Percentiles rank a stretch among this genome's conserved stretches.
phyloP scores from a whole-genome alignment of 1,140 invertebrate species.

The Limonius californicus region DNA sequence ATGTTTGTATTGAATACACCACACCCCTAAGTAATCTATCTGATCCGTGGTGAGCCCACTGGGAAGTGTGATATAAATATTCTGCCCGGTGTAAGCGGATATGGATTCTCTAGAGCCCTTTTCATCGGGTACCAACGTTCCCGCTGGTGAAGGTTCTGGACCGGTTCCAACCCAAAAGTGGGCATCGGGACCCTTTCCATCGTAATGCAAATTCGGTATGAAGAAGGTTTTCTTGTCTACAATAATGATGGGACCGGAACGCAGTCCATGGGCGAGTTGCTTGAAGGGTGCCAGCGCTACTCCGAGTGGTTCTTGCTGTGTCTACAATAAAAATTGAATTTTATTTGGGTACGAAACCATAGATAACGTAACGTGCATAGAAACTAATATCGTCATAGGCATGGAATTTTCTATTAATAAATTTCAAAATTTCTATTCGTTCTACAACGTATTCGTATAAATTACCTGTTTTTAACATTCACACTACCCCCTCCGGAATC shows the following conservation, averaged over 20 bases:
- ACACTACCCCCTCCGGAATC: too few relatives aligned
- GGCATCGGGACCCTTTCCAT: constrained; percentile 21
- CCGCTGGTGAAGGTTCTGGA: constrained; percentile 2
- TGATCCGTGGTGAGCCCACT: constrained; percentile 79
- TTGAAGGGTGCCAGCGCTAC: neutral
- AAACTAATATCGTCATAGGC: too few relatives aligned
- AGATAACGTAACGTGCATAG: too few relatives aligned
- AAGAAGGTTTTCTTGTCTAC: constrained; percentile 29
- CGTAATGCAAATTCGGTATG: constrained; percentile 30
- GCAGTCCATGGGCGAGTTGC: constrained; percentile 17
- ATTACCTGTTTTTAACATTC: too few relatives aligned
- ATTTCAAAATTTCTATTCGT: too few relatives aligned
- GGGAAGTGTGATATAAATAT: constrained; percentile 79
- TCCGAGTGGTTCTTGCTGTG: neutral
- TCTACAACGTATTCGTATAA: too few relatives aligned
- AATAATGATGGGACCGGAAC: constrained; percentile 29
- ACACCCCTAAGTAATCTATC: constrained; percentile 82
- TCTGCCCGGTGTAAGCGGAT: constrained; percentile 70
- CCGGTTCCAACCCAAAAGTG: constrained; percentile 26
- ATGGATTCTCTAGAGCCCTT: constrained; percentile 35
- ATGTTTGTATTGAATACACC: constrained; percentile 74
- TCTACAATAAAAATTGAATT: too few relatives aligned
- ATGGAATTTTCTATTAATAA: too few relatives aligned
- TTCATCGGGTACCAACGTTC: constrained; percentile 32
- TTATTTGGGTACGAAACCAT: too few relatives aligned